Base-by-base conservation (phyloP, 2,113 vertebrate genomes). In the Neofelis nebulosa region DNA sequence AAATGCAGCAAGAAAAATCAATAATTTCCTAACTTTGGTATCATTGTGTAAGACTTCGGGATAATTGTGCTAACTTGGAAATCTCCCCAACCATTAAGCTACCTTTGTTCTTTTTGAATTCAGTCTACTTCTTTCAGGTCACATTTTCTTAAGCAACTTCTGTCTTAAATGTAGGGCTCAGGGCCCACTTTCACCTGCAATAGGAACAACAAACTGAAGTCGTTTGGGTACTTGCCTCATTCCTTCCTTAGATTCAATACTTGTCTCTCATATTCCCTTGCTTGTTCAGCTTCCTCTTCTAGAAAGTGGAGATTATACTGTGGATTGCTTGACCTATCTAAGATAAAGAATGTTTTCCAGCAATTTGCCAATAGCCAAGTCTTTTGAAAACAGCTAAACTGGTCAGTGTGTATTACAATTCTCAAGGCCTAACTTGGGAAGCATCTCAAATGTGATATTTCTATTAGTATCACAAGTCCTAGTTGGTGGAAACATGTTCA, bases 301-400 rank as follows among this genome's bases (percentile, higher is more conserved):
- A 27, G 36, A 84, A 88, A 76, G 38, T 38, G 13, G 83, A 11
- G 33, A 38, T n/a, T 31, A 76, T 14, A 23, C 41, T 23, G 19
- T 50, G 50, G 15, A 10, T n/a, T 93, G n/a, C 71, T 81, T 92
- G 41, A 45, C 55, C 66, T 71, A 55, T 66, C 33, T 45, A 48
- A 69, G 23, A 92, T 21, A 66, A 79, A 71, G 36, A 10, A 38
- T 25, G 31, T 69, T 89, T 81, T 55, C 80, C 5, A 65, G 5
- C 15, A 76, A 82, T 74, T 84, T 63, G 36, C 71, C 21, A 78
- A 65, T 4, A 41, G 41, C 36, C 74, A 92, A 71, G 36, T 52
- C 50, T 89, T 96, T 38, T 57, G 5, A 89, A 95, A 87, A 96
- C 5, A 83, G 23, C 38, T 63, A 85, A 57, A 91, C 48, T 29